A percentile compares a stretch with the other conserved stretches of the same genome.
phyloP scores from a whole-genome alignment of 2,113 vertebrate genomes.

The Passer montanus region DNA sequence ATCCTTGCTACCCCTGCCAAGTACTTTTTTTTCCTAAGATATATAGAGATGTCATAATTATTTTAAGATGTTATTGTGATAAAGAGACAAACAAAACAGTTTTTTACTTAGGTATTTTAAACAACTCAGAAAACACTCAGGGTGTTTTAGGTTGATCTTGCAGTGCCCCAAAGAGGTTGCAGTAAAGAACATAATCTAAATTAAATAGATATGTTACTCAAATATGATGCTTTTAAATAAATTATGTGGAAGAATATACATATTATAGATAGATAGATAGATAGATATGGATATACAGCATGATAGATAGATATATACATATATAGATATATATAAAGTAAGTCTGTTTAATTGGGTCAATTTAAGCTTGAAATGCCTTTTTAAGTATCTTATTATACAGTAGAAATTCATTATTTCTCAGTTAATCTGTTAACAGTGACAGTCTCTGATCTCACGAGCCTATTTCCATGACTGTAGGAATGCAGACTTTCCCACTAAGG shows the following conservation, averaged over 20 bases:
- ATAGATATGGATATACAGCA: too few relatives aligned
- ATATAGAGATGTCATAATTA: constrained; percentile 20
- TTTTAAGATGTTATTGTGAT: constrained; percentile 39
- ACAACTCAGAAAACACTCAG: background rate
- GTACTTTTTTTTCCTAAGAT: background rate
- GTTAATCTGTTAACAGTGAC: background rate
- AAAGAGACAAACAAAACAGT: constrained; percentile 12
- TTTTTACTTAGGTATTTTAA: background rate
- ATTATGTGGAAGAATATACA: background rate
- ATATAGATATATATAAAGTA: background rate
- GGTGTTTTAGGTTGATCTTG: background rate
- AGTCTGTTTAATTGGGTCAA: background rate
- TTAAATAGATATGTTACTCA: background rate
- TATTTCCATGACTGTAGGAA: background rate
- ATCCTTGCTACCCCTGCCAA: background rate
- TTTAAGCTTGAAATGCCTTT: background rate
- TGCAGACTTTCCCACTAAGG: background rate
- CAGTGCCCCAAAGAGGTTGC: background rate
- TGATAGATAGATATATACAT: too few relatives aligned
- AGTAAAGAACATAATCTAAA: background rate
- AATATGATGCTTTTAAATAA: background rate
- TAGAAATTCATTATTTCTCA: background rate
- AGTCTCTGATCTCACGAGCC: background rate
- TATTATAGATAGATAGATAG: too few relatives aligned
- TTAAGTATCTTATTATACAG: background rate